A percentile compares a stretch with the other conserved stretches of the same genome.
These are phyloP conservation scores for Bursaphelenchus mucronatus DNA, from an alignment of 1,140 invertebrate species.

Conservation along the genomic window DNA sequence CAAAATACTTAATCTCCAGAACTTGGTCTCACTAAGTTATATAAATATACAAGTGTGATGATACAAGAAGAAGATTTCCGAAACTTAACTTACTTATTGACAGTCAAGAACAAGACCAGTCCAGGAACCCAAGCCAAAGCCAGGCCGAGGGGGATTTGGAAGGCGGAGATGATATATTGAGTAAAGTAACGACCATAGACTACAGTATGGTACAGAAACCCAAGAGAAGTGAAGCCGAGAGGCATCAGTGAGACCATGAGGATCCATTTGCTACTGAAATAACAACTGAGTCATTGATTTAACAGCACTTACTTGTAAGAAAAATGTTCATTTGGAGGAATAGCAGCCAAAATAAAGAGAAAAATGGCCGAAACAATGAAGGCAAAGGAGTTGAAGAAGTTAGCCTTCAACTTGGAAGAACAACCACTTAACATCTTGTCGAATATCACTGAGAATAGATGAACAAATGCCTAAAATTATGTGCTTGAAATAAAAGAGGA, in stretches of 20 bases:
- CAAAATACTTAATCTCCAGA: slow-evolving; percentile 29
- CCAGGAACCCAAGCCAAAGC: slow-evolving; percentile 28
- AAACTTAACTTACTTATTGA: slow-evolving; percentile 31
- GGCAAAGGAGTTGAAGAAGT: slow-evolving; percentile 29
- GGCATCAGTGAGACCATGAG: slow-evolving; percentile 29
- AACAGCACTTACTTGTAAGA: neutral
- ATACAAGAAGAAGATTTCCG: slow-evolving; percentile 1
- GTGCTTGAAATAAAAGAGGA: neutral
- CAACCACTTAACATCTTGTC: slow-evolving; percentile 9
- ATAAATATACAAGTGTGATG: neutral
- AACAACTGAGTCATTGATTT: neutral
- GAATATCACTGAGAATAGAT: slow-evolving; percentile 12
- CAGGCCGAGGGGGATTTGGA: slow-evolving; percentile 36
- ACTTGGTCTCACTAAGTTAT: slow-evolving; percentile 25
- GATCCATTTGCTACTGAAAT: slow-evolving; percentile 18
- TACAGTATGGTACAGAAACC: slow-evolving; percentile 34
- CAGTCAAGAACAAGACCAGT: slow-evolving; percentile 29
- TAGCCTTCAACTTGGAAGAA: slow-evolving; percentile 27
- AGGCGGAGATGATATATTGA: slow-evolving; percentile 33
- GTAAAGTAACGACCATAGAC: slow-evolving; percentile 36
- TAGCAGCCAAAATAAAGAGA: slow-evolving; percentile 27
- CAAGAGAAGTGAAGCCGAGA: slow-evolving; percentile 29
- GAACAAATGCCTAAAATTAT: slow-evolving; percentile 7
- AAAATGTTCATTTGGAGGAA: slow-evolving; percentile 23
- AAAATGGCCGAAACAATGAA: slow-evolving; percentile 23